Percentiles rank a stretch among this genome's conserved stretches.
Conservation (phyloP, 2,888 invertebrate genomes). For the Cacoxenus indagator region DNA sequence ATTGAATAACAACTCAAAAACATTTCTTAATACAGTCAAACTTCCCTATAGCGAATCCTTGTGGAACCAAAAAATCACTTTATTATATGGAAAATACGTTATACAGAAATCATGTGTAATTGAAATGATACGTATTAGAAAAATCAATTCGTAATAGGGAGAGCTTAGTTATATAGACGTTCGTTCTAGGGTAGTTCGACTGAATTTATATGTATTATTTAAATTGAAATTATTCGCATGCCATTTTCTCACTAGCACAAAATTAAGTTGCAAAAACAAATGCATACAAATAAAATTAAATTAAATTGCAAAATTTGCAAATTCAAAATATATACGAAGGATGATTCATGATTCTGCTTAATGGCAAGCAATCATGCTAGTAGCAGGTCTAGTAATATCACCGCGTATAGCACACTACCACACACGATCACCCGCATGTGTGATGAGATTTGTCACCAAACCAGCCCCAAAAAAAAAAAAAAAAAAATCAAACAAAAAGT, state of each 20-base stretch:
- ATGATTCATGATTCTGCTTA: neutral
- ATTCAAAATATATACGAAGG: neutral
- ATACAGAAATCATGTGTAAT: too few species aligned
- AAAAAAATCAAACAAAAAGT: neutral
- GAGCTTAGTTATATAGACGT: too few species aligned
- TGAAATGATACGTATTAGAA: too few species aligned
- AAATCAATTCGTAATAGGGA: too few species aligned
- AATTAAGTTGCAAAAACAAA: neutral
- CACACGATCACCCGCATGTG: neutral
- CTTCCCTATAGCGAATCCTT: too few species aligned
- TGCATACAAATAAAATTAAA: neutral
- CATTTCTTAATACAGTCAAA: too few species aligned
- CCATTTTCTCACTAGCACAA: neutral
- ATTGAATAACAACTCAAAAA: too few species aligned
- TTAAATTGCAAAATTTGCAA: neutral
- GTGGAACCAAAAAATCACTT: neutral
- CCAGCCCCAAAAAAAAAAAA: neutral
- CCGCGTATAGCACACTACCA: neutral
- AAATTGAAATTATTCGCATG: neutral
- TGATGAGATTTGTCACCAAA: neutral
- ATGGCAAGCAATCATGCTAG: neutral
- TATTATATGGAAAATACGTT: too few species aligned
- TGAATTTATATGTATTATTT: too few species aligned
- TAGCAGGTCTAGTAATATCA: neutral
- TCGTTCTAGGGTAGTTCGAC: too few species aligned